phyloP scores from a whole-genome alignment of 2,888 invertebrate genomes.

The Noctua janthina region DNA sequence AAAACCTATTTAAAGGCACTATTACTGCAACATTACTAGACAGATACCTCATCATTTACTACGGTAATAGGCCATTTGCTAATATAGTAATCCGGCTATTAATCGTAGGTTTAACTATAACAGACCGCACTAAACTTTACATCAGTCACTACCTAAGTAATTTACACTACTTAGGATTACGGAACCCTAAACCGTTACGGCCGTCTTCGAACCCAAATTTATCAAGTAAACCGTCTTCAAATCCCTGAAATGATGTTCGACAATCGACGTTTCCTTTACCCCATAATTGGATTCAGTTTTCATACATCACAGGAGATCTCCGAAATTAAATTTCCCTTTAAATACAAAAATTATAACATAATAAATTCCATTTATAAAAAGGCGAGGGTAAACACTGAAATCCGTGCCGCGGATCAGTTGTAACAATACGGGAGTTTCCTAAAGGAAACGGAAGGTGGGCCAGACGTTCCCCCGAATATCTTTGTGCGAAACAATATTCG shows the following conservation, averaged over 20 bases:
- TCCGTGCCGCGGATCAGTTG: slow-evolving; percentile 69
- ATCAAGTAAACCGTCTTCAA: slow-evolving; percentile 50
- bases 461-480: slow-evolving; percentile 73
- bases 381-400: slow-evolving; percentile 57
- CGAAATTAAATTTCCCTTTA: slow-evolving; percentile 59
- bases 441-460: slow-evolving; percentile 71
- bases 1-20: background rate
- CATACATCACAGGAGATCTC: slow-evolving; percentile 53
- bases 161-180: slow-evolving; percentile 60
- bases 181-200: slow-evolving; percentile 29
- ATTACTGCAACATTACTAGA: background rate
- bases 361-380: slow-evolving; percentile 69
- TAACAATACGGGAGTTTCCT: slow-evolving; percentile 74
- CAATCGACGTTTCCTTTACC: slow-evolving; percentile 48
- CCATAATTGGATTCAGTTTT: slow-evolving; percentile 60
- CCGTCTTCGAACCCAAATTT: slow-evolving; percentile 54
- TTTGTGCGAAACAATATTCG: slow-evolving; percentile 64
- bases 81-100: slow-evolving; percentile 55
- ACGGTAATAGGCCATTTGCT: slow-evolving; percentile 43
- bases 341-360: slow-evolving; percentile 68
- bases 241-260: slow-evolving; percentile 57
- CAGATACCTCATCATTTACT: slow-evolving; percentile 24
- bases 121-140: slow-evolving; percentile 48
- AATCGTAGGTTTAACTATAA: slow-evolving; percentile 54
- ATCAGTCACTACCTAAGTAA: slow-evolving; percentile 56